Percentiles rank a stretch among this genome's conserved stretches.
Conservation (phyloP, 2,113 vertebrate species). For the Synodontis membranacea region DNA sequence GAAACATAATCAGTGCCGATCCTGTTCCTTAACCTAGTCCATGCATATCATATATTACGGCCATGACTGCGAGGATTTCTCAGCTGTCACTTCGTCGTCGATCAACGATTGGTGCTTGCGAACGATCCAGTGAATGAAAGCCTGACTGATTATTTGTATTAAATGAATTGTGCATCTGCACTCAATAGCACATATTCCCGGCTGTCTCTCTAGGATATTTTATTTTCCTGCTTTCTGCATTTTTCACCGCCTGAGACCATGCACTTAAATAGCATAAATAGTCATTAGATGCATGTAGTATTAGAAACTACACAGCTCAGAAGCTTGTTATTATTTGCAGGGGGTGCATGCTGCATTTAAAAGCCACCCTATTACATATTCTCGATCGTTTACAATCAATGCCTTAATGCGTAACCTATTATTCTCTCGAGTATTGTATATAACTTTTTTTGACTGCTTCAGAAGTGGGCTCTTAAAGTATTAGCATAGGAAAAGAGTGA, state of each 20-base stretch:
- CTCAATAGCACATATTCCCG: neutral
- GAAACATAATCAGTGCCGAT: neutral
- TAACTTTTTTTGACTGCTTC: slow-evolving; percentile 2
- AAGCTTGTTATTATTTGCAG: neutral
- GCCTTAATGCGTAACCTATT: neutral
- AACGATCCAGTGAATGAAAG: neutral
- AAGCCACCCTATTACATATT: neutral
- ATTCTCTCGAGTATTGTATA: neutral
- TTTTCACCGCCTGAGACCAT: neutral
- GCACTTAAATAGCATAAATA: neutral
- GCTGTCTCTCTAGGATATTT: neutral
- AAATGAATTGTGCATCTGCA: neutral
- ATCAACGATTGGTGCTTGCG: neutral
- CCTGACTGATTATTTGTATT: neutral
- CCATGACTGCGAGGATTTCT: neutral
- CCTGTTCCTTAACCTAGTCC: neutral
- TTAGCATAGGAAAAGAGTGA: neutral
- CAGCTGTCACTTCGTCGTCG: neutral
- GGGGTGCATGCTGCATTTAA: neutral
- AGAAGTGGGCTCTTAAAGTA: neutral
- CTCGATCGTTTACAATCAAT: neutral
- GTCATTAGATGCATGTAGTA: neutral
- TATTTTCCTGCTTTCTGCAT: neutral
- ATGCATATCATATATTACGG: neutral
- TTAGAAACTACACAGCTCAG: neutral